Percentiles rank a stretch among this genome's conserved stretches.
Evolutionary conservation across 2,888 invertebrate species (phyloP).

Genomic region (Anthrax anthrax): DNA sequence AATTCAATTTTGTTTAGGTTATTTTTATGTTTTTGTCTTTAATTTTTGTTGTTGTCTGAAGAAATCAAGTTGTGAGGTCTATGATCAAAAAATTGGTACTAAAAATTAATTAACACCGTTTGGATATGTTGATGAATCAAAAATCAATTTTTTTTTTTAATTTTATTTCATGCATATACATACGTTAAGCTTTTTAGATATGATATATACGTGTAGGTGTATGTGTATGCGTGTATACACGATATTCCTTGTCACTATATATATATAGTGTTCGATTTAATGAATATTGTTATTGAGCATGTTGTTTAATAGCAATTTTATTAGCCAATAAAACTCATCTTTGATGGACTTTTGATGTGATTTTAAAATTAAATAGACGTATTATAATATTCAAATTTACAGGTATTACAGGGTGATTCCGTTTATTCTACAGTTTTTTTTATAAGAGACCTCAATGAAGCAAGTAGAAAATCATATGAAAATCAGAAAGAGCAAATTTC

Average conservation of each 20-base stretch:
- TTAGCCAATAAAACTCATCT: background rate
- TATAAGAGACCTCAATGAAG: too few relatives aligned
- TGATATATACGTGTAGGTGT: background rate
- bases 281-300: background rate
- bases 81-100: background rate
- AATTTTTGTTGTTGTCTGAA: too few relatives aligned
- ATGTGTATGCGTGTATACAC: background rate
- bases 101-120: background rate
- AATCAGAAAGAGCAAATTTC: too few relatives aligned
- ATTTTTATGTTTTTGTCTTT: too few relatives aligned
- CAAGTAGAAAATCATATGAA: too few relatives aligned
- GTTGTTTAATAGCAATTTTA: background rate
- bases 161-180: too few relatives aligned
- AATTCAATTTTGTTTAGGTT: background rate
- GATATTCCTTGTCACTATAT: too few relatives aligned
- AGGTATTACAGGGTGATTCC: too few relatives aligned
- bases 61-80: background rate
- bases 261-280: too few relatives aligned
- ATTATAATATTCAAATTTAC: too few relatives aligned
- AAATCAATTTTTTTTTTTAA: too few relatives aligned
- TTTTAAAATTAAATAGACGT: background rate
- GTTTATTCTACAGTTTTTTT: too few relatives aligned
- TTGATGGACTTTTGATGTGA: background rate
- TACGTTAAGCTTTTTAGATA: background rate
- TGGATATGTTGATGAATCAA: background rate